These are phyloP conservation scores for Tillus elongatus DNA, from an alignment of 2,888 invertebrate genomes.

Conservation along the genomic window DNA sequence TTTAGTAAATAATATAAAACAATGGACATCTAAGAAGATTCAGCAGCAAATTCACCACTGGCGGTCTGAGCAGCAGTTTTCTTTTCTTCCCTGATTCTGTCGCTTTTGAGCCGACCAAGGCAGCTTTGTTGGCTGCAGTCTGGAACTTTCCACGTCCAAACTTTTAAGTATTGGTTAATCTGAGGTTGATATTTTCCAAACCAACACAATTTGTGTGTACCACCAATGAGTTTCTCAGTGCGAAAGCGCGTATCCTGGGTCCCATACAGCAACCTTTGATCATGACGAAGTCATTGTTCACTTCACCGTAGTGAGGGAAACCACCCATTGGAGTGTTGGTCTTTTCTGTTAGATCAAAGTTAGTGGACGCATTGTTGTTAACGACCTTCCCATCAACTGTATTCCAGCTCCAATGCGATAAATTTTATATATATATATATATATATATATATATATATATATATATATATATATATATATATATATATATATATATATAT, in stretches of 20 bases:
- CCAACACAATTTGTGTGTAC: slow-evolving; percentile 92
- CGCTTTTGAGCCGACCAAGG: slow-evolving; percentile 93
- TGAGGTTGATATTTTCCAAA: slow-evolving; percentile 94
- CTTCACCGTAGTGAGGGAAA: slow-evolving; percentile 99
- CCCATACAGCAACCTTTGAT: slow-evolving; percentile 94
- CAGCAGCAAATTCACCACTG: no score
- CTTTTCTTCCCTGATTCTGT: slow-evolving; percentile 76
- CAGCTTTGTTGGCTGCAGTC: slow-evolving; percentile 92
- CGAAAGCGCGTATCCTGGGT: slow-evolving; percentile 93
- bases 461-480: no score
- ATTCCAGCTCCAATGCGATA: slow-evolving; percentile 87
- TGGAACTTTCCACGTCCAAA: slow-evolving; percentile 99
- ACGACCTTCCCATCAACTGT: slow-evolving; percentile 78
- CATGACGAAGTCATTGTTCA: slow-evolving; percentile 98
- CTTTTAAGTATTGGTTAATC: slow-evolving; percentile 99
- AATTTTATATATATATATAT: no score
- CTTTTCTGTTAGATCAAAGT: slow-evolving; percentile 92
- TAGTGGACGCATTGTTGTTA: slow-evolving; percentile 96
- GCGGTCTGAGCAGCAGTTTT: slow-evolving; percentile 52
- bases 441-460: no score
- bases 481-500: no score
- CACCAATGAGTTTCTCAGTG: slow-evolving; percentile 88
- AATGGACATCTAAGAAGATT: no score
- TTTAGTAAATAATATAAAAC: no score
- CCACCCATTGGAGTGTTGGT: slow-evolving; percentile 99